Conservation (phyloP, 1,140 invertebrate species). For the Episyrphus balteatus region DNA sequence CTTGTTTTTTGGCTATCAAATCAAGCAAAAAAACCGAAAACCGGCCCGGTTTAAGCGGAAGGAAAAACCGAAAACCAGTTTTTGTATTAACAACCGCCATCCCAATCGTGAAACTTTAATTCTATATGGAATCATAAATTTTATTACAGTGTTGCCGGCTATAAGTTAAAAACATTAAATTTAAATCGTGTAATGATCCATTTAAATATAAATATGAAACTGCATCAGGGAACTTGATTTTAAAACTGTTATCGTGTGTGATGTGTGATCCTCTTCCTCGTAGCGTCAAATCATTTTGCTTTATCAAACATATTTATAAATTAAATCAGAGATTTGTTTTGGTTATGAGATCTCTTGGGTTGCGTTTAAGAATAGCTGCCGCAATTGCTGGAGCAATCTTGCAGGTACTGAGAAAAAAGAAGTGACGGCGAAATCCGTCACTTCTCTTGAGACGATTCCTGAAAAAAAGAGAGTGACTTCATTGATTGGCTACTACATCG, state of each 20-base stretch:
- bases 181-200: not conserved
- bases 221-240: not conserved
- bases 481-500: slow-evolving; percentile 9
- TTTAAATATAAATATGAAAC: not conserved
- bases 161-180: not conserved
- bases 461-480: slow-evolving; percentile 13
- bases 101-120: no score
- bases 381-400: not conserved
- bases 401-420: slow-evolving; percentile 6
- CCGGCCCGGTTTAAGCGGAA: no score
- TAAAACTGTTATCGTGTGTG: not conserved
- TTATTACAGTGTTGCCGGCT: not conserved
- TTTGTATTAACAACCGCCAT: no score
- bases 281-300: not conserved
- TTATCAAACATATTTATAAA: not conserved
- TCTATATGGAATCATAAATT: not conserved
- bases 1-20: no score
- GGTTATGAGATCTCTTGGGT: slow-evolving; percentile 1
- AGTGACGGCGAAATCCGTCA: not conserved
- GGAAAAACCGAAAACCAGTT: no score
- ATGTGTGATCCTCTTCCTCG: not conserved
- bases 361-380: not conserved
- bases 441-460: slow-evolving; percentile 13
- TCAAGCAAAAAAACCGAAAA: no score
- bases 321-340: not conserved